Evolutionary conservation across 2,888 invertebrate species (phyloP).

Genomic region (Antheraea yamamai): DNA sequence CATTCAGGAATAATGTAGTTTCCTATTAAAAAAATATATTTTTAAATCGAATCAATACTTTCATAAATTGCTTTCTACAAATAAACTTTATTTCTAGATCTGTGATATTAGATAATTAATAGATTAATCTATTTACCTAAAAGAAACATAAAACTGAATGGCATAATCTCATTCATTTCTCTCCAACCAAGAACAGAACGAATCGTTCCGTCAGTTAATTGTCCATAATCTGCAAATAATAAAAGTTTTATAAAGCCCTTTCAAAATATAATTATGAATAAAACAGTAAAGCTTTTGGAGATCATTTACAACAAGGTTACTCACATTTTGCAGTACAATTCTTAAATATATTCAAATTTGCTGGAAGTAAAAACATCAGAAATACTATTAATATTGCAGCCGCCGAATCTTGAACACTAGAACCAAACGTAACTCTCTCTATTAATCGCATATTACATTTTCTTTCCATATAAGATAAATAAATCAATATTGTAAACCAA

Average conservation of each 20-base stretch:
- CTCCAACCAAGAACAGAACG: conserved; percentile 53
- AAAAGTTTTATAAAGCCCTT: not conserved
- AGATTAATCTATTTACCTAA: conserved; percentile 45
- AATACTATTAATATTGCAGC: conserved; percentile 48
- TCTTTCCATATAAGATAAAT: not conserved
- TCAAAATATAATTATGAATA: conserved; percentile 3
- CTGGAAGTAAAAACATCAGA: conserved; percentile 58
- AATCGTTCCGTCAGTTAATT: conserved; percentile 49
- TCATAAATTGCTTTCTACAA: too few species aligned
- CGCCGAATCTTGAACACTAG: conserved; percentile 61
- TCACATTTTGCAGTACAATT: conserved; percentile 57
- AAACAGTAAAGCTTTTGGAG: not conserved
- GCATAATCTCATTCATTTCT: conserved; percentile 44
- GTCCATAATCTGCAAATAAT: conserved; percentile 48
- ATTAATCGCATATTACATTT: not conserved
- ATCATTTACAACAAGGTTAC: conserved; percentile 23
- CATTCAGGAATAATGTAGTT: too few species aligned
- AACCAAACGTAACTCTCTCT: conserved; percentile 30
- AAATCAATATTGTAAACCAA: not conserved
- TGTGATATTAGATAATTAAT: too few species aligned
- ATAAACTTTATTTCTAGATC: too few species aligned
- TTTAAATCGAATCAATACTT: too few species aligned
- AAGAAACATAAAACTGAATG: conserved; percentile 64
- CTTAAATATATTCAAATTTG: conserved; percentile 41
- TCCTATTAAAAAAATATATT: too few species aligned